Percentiles rank a stretch among this genome's conserved stretches.
Conservation (phyloP, 2,113 vertebrate species). For the Apodemus sylvaticus region DNA sequence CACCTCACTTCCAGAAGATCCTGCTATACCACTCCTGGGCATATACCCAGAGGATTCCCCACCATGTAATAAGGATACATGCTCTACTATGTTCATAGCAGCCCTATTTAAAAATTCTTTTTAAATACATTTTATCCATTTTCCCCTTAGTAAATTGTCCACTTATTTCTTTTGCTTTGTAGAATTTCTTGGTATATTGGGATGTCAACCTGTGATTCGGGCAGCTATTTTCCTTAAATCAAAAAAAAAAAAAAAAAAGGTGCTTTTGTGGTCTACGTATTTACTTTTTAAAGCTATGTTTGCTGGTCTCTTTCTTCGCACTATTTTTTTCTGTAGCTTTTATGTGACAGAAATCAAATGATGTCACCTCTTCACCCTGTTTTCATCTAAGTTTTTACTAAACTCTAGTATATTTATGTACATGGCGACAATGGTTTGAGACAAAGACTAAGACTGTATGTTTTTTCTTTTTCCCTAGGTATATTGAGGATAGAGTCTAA, state of each 20-base stretch:
- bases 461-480: background rate
- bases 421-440: background rate
- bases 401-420: background rate
- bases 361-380: background rate
- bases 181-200: conserved; percentile 33
- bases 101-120: no score
- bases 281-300: background rate
- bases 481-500: background rate
- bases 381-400: background rate
- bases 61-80: no score
- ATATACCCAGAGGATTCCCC: no score
- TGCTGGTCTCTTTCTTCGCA: background rate
- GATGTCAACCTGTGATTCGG: background rate
- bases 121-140: background rate
- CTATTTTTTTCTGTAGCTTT: background rate
- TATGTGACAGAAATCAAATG: background rate
- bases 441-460: background rate
- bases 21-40: no score
- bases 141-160: background rate
- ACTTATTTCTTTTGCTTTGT: background rate
- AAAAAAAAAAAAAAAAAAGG: background rate
- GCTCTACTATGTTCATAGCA: no score
- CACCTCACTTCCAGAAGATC: no score
- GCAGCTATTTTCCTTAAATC: background rate
- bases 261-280: background rate